Evolutionary conservation across 2,888 invertebrate species (phyloP).

Genomic region (Cylindroiulus punctatus): DNA sequence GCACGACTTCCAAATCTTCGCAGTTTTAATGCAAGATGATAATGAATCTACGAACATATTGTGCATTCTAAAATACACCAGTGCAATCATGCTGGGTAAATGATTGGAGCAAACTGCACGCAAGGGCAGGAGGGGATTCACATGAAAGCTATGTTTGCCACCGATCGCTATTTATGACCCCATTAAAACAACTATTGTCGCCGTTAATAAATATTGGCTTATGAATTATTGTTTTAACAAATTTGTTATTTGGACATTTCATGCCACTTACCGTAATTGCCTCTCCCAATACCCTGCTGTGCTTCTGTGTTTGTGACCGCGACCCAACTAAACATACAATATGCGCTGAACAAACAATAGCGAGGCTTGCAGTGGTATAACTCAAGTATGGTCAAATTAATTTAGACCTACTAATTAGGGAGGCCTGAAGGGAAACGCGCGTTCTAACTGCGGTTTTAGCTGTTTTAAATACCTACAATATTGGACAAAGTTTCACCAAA

Average conservation of each 20-base stretch:
- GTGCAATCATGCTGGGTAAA: conserved; percentile 12
- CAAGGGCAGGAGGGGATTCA: neutral
- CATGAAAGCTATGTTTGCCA: neutral
- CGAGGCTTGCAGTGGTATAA: neutral
- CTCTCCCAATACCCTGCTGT: neutral
- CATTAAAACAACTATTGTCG: conserved; percentile 17
- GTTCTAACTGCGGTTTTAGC: neutral
- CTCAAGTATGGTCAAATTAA: conserved; percentile 30
- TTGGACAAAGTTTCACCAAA: neutral
- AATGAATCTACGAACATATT: neutral
- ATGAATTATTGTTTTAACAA: conserved; percentile 40
- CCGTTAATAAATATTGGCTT: conserved; percentile 42
- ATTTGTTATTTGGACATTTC: conserved; percentile 45
- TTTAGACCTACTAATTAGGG: conserved; percentile 23
- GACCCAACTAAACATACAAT: neutral
- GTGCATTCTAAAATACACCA: neutral
- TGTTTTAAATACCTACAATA: conserved; percentile 7
- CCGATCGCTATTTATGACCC: neutral
- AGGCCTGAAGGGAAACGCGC: neutral
- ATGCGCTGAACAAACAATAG: conserved; percentile 7
- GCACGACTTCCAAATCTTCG: neutral
- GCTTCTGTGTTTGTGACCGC: neutral
- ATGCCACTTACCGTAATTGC: conserved; percentile 8
- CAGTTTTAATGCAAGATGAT: neutral
- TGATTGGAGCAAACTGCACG: neutral